Percentiles rank a stretch among this genome's conserved stretches.
These are phyloP conservation scores for Hylomyscus alleni DNA, from an alignment of 2,797 vertebrate genomes.

Conservation along the genomic window DNA sequence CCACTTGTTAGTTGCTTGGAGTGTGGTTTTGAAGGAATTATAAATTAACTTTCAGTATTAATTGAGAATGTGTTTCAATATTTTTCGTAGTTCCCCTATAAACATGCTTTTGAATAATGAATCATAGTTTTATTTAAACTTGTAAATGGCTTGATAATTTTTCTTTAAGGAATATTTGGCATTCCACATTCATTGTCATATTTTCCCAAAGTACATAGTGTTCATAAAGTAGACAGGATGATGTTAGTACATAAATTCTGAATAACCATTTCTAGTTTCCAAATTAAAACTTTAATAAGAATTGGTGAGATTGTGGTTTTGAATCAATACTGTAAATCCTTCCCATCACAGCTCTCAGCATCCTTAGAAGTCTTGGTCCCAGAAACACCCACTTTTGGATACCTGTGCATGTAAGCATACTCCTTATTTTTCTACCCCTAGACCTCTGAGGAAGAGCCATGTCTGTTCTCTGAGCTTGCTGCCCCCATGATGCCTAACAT, in stretches of 20 bases:
- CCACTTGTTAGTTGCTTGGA: background rate
- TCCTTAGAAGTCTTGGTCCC: background rate
- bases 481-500: background rate
- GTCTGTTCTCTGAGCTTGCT: background rate
- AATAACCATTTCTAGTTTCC: background rate
- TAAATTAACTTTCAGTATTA: background rate
- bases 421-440: background rate
- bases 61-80: background rate
- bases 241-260: background rate
- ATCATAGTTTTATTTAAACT: background rate
- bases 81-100: background rate
- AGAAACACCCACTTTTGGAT: background rate
- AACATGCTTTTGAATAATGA: background rate
- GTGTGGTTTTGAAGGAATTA: background rate
- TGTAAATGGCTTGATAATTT: background rate
- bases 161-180: background rate
- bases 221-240: background rate
- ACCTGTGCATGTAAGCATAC: background rate
- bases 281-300: background rate
- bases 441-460: background rate
- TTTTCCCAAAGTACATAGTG: background rate
- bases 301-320: conserved; percentile 13
- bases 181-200: background rate
- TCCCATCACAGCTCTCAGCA: background rate
- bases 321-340: background rate